Percentiles rank a stretch among this genome's conserved stretches.
These are phyloP conservation scores for Coregonus clupeaformis DNA, from an alignment of 2,113 vertebrate genomes.

Conservation along the genomic window DNA sequence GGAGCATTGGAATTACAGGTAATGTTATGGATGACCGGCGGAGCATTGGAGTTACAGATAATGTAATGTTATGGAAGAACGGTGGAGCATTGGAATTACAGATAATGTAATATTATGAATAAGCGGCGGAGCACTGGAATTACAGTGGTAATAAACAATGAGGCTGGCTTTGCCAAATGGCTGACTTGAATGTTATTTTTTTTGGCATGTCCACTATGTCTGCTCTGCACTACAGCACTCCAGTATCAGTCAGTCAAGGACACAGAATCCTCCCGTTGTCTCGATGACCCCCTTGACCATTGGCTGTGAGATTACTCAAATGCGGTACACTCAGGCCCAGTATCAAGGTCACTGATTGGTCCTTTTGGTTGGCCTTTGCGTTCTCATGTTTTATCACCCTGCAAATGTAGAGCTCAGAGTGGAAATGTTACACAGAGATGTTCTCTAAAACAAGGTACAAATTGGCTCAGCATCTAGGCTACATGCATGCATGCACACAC, in stretches of 20 bases:
- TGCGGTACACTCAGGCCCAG: constrained; percentile 12
- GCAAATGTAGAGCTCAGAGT: constrained; percentile 17
- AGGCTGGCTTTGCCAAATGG: constrained; percentile 17
- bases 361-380: constrained; percentile 29
- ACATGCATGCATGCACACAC: neutral
- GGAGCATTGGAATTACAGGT: no score
- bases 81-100: no score
- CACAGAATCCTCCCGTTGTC: constrained; percentile 12
- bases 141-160: constrained; percentile 7
- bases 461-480: neutral
- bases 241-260: constrained; percentile 29
- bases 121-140: no score
- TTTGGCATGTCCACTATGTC: constrained; percentile 27
- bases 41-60: no score
- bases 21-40: no score
- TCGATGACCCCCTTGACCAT: constrained; percentile 38
- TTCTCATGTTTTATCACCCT: constrained; percentile 25
- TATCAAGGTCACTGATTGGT: constrained; percentile 18
- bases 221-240: constrained; percentile 3
- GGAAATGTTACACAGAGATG: neutral
- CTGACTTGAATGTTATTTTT: no score
- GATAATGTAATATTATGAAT: no score
- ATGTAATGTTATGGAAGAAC: no score
- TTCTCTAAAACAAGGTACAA: neutral
- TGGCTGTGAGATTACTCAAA: constrained; percentile 23